Conservation (phyloP, 1,140 invertebrate species). For the Lethrus apterus region DNA sequence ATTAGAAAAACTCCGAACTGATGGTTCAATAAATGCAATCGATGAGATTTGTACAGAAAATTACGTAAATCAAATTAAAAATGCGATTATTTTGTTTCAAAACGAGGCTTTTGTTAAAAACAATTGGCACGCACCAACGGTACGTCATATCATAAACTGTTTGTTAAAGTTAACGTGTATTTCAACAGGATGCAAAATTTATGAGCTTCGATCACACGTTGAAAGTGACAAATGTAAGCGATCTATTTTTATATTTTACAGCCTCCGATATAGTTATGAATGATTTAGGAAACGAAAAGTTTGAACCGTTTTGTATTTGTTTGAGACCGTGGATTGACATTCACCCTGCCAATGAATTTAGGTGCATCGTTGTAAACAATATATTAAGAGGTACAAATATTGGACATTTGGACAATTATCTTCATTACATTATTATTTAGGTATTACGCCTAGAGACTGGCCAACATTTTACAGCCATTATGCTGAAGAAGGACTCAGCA, state of each 20-base stretch:
- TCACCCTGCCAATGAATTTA: conserved; percentile 36
- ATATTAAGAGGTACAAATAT: conserved; percentile 25
- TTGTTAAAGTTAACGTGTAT: conserved; percentile 1
- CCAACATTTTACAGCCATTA: conserved; percentile 37
- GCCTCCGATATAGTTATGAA: conserved; percentile 31
- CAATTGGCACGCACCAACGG: conserved; percentile 36
- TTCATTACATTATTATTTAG: conserved; percentile 10
- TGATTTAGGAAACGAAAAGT: conserved; percentile 31
- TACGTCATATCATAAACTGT: conserved; percentile 13
- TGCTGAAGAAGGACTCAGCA: conserved; percentile 32
- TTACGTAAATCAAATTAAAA: conserved; percentile 28
- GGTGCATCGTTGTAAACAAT: conserved; percentile 37
- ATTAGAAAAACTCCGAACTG: conserved; percentile 24
- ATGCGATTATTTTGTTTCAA: conserved; percentile 29
- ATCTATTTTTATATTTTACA: conserved; percentile 31
- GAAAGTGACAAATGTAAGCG: conserved; percentile 31
- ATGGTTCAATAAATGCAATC: conserved; percentile 20
- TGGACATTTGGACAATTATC: conserved; percentile 1
- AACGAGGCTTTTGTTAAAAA: conserved; percentile 35
- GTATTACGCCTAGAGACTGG: conserved; percentile 37
- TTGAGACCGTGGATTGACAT: conserved; percentile 34
- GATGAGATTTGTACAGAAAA: conserved; percentile 20
- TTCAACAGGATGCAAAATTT: conserved; percentile 32
- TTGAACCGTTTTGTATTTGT: conserved; percentile 28
- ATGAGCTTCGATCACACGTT: conserved; percentile 34